Conservation (phyloP, 2,888 invertebrate genomes). For the Ormyrus thymus region DNA sequence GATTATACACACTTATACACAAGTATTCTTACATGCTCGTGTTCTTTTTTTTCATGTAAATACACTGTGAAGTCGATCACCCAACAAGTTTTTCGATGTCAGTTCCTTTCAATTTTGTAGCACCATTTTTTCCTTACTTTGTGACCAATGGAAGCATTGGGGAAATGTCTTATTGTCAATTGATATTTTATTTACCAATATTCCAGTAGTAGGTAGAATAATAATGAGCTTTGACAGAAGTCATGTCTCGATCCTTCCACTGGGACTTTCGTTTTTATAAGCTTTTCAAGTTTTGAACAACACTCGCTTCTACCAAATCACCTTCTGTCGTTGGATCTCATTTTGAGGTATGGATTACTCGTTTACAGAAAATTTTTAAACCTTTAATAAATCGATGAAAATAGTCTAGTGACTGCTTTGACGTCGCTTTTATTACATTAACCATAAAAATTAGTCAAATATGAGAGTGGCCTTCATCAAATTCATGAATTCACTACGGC, state of each 20-base stretch:
- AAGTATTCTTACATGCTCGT: slow-evolving; percentile 55
- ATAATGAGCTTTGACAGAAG: background rate
- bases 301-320: slow-evolving; percentile 52
- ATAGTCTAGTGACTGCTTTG: slow-evolving; percentile 51
- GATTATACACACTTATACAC: slow-evolving; percentile 53
- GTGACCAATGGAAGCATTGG: slow-evolving; percentile 40
- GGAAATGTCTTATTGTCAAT: background rate
- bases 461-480: slow-evolving; percentile 40
- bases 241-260: slow-evolving; percentile 34
- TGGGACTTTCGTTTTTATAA: slow-evolving; percentile 36
- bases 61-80: slow-evolving; percentile 57
- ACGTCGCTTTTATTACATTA: slow-evolving; percentile 42
- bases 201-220: background rate
- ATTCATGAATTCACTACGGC: slow-evolving; percentile 47
- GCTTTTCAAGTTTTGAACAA: slow-evolving; percentile 53
- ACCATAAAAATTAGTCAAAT: slow-evolving; percentile 50
- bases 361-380: slow-evolving; percentile 48
- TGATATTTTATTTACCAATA: too few species aligned
- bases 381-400: slow-evolving; percentile 30
- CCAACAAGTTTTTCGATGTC: slow-evolving; percentile 57
- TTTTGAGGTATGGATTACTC: slow-evolving; percentile 53
- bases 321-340: slow-evolving; percentile 54
- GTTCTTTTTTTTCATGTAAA: slow-evolving; percentile 57
- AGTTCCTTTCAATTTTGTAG: slow-evolving; percentile 57
- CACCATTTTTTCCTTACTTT: slow-evolving; percentile 53